These are phyloP conservation scores for Diuraphis noxia DNA, from an alignment of 1,140 invertebrate genomes.

Conservation along the genomic window DNA sequence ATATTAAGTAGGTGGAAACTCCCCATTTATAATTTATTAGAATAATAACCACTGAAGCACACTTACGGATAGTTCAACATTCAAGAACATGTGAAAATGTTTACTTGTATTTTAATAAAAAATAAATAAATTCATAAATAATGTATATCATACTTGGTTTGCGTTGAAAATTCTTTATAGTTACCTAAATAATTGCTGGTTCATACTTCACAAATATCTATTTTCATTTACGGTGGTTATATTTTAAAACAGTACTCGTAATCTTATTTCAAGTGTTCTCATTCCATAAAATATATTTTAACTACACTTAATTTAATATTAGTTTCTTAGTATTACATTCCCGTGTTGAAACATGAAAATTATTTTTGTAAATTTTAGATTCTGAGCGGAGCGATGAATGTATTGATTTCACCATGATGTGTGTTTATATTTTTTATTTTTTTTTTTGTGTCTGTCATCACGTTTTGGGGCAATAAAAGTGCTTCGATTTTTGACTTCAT, in stretches of 20 bases:
- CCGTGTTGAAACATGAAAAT: background rate
- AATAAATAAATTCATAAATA: background rate
- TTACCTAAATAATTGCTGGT: background rate
- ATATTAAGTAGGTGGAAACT: background rate
- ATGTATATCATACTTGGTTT: background rate
- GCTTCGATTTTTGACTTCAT: too few relatives aligned
- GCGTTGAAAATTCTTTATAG: background rate
- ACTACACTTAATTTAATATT: background rate
- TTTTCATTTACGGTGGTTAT: background rate
- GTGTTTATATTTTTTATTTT: too few relatives aligned
- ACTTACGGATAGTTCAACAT: background rate
- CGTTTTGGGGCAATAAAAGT: too few relatives aligned
- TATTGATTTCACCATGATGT: too few relatives aligned
- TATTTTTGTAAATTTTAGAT: background rate
- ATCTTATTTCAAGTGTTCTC: background rate
- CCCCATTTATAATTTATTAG: background rate
- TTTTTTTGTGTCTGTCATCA: too few relatives aligned
- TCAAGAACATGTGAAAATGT: background rate
- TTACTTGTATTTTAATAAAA: slow-evolving; percentile 6
- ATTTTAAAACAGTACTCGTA: background rate
- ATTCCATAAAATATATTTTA: background rate
- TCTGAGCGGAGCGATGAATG: too few relatives aligned
- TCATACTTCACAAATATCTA: background rate
- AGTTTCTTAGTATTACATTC: background rate
- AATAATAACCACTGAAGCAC: background rate